Evolutionary conservation across 1,140 invertebrate species (phyloP).

Genomic region (Pseudomyrmex dendroicus): DNA sequence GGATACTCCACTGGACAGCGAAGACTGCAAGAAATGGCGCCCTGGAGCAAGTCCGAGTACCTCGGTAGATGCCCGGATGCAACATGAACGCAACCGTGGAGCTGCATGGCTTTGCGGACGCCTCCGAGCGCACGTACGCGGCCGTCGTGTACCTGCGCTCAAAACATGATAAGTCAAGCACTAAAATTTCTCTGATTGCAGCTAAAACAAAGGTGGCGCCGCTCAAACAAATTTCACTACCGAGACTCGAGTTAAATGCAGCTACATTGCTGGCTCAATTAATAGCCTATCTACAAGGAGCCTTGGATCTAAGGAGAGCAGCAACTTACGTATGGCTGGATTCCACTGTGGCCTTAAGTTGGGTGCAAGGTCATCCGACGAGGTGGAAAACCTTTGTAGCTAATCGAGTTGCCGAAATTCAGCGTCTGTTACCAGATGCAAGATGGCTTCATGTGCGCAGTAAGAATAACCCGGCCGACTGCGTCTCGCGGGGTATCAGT

Average conservation of each 20-base stretch:
- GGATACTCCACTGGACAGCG: neutral
- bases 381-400: slow-evolving; percentile 64
- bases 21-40: too few species aligned
- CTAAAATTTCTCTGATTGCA: too few species aligned
- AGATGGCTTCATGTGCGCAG: slow-evolving; percentile 3
- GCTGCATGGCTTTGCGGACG: neutral
- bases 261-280: neutral
- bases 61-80: neutral
- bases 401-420: slow-evolving; percentile 62
- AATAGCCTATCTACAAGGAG: neutral
- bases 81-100: too few species aligned
- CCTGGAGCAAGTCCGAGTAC: too few species aligned
- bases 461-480: slow-evolving; percentile 13
- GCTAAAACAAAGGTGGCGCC: too few species aligned
- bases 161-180: too few species aligned
- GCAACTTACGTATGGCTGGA: neutral
- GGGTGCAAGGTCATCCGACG: neutral
- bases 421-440: neutral
- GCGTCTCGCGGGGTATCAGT: slow-evolving; percentile 57
- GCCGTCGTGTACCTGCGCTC: too few species aligned
- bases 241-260: neutral
- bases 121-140: neutral
- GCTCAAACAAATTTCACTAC: too few species aligned
- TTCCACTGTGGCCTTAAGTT: neutral
- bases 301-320: neutral